Percentiles rank a stretch among this genome's conserved stretches.
phyloP scores from a whole-genome alignment of 2,113 vertebrate species.

The Psophia crepitans region DNA sequence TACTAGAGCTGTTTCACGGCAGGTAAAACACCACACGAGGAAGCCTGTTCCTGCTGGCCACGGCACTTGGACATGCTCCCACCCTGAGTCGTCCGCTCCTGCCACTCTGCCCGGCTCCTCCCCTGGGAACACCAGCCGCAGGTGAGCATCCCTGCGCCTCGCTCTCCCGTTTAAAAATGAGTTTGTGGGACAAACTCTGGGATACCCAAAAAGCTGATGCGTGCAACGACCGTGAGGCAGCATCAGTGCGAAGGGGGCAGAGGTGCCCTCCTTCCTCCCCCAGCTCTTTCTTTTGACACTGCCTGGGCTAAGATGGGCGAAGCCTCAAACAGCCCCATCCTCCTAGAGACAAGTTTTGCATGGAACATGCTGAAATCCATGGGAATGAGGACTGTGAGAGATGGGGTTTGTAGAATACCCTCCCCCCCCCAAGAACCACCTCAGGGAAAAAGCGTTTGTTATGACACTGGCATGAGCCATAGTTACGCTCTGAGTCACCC shows the following conservation, averaged over 20 bases:
- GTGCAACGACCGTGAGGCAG: not conserved
- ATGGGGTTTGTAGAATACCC: not conserved
- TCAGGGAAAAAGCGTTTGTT: not conserved
- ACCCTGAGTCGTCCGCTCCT: not conserved
- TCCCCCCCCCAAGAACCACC: not conserved
- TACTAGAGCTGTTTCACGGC: not conserved
- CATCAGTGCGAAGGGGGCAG: not conserved
- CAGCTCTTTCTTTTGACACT: accelerated
- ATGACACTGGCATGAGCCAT: not conserved
- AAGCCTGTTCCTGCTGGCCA: not conserved
- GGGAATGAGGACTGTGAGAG: not conserved
- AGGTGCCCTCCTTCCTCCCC: not conserved
- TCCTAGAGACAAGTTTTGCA: not conserved
- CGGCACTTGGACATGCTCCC: accelerated
- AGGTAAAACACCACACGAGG: not conserved
- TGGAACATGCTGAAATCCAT: not conserved
- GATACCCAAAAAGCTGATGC: not conserved
- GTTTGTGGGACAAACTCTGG: not conserved
- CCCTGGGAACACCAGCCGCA: not conserved
- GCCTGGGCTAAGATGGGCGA: not conserved
- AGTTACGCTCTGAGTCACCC: slow-evolving; percentile 25
- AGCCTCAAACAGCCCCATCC: not conserved
- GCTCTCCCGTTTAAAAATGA: accelerated
- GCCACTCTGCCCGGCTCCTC: not conserved
- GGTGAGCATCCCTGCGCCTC: not conserved